Conservation (phyloP, 2,888 invertebrate genomes). For the Limnephilus marmoratus region DNA sequence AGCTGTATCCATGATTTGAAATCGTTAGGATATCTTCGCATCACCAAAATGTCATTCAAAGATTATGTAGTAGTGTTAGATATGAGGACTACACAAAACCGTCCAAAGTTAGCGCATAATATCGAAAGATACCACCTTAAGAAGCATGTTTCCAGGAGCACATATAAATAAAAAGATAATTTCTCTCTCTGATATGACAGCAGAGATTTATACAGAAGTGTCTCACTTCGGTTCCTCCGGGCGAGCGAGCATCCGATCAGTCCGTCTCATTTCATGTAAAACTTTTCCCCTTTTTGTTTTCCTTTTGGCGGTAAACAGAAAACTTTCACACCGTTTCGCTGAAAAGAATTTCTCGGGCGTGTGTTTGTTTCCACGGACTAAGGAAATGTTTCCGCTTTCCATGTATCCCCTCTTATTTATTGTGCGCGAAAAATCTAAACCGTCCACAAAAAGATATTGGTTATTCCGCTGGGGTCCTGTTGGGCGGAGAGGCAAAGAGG, state of each 20-base stretch:
- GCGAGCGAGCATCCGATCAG: slow-evolving; percentile 60
- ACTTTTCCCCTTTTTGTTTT: slow-evolving; percentile 62
- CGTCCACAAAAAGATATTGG: slow-evolving; percentile 46
- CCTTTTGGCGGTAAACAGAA: slow-evolving; percentile 62
- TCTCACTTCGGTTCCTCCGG: slow-evolving; percentile 50
- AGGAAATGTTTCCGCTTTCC: slow-evolving; percentile 58
- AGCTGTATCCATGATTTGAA: not conserved
- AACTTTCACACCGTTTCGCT: slow-evolving; percentile 61
- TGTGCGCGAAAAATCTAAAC: slow-evolving; percentile 53
- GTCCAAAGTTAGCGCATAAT: slow-evolving; percentile 7
- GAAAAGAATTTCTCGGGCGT: slow-evolving; percentile 51
- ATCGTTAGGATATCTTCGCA: not conserved
- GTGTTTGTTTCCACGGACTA: slow-evolving; percentile 52
- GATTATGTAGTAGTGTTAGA: not conserved
- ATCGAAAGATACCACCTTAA: not conserved
- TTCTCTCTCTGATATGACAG: slow-evolving; percentile 48
- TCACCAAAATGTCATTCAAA: not conserved
- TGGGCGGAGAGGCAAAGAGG: not conserved
- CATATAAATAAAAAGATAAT: slow-evolving; percentile 46
- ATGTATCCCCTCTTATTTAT: slow-evolving; percentile 55
- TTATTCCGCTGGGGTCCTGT: slow-evolving; percentile 44
- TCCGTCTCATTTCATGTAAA: slow-evolving; percentile 65
- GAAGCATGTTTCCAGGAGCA: slow-evolving; percentile 27
- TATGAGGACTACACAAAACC: not conserved
- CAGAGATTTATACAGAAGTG: slow-evolving; percentile 52